Conservation (phyloP, 2,797 vertebrate genomes). For the Sphenopsis melanotis region DNA sequence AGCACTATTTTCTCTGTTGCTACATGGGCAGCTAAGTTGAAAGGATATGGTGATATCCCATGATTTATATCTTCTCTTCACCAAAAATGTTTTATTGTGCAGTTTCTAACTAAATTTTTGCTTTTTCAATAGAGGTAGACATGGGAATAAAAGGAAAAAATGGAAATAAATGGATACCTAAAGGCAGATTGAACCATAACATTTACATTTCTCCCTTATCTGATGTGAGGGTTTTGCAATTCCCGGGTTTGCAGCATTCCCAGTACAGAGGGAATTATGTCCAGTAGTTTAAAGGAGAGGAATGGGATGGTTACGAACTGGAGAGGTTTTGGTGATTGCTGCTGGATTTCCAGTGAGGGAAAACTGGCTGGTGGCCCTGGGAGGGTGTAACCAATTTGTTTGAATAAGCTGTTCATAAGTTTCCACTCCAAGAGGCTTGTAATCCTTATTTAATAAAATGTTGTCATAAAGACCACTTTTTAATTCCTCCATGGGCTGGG, state of each 20-base stretch:
- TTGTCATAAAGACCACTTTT: constrained; percentile 44
- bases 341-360: background rate
- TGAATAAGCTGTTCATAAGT: constrained; percentile 46
- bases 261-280: rapidly evolving
- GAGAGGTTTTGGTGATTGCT: background rate
- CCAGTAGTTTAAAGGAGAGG: background rate
- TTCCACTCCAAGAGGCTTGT: constrained; percentile 18
- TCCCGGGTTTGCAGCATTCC: background rate
- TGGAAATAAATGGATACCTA: background rate
- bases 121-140: background rate
- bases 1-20: background rate
- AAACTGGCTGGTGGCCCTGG: background rate
- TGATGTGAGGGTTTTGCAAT: constrained; percentile 19
- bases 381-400: constrained; percentile 26
- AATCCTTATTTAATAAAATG: constrained; percentile 52
- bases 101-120: background rate
- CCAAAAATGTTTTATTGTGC: background rate
- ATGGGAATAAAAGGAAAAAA: background rate
- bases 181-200: background rate
- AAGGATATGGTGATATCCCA: background rate
- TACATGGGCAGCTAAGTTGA: background rate
- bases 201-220: constrained; percentile 39
- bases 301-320: rapidly evolving
- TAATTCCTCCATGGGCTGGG: constrained; percentile 2
- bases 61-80: background rate